phyloP scores from a whole-genome alignment of 1,140 invertebrate genomes.

The Oncopodura yosiiana region DNA sequence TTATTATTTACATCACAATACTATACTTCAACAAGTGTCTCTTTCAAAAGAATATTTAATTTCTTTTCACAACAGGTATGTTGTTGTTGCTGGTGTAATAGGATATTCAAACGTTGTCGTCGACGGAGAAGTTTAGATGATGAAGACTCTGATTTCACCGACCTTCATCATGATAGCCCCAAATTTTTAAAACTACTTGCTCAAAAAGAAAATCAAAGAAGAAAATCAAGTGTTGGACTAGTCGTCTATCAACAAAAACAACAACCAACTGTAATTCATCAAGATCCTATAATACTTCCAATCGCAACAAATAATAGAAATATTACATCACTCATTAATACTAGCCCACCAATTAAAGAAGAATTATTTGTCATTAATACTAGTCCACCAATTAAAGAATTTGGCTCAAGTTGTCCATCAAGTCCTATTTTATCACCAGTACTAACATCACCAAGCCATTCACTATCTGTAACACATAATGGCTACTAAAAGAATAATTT shows the following conservation, averaged over 20 bases:
- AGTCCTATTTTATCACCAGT: too few species aligned
- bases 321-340: too few species aligned
- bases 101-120: constrained; percentile 5
- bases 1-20: too few species aligned
- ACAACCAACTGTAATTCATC: neutral
- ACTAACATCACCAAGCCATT: too few species aligned
- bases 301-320: too few species aligned
- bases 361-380: too few species aligned
- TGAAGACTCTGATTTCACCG: constrained; percentile 14
- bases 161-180: constrained; percentile 21
- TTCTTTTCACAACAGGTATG: constrained; percentile 2
- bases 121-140: constrained; percentile 6
- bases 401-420: too few species aligned
- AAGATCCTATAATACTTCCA: too few species aligned
- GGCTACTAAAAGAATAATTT: too few species aligned
- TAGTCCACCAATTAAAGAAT: too few species aligned
- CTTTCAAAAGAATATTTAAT: neutral
- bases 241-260: neutral
- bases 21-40: neutral
- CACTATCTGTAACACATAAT: too few species aligned
- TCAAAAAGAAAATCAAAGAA: constrained; percentile 17
- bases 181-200: constrained; percentile 24
- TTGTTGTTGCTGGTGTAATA: constrained; percentile 20
- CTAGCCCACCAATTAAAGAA: too few species aligned
- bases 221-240: neutral